Evolutionary conservation across 2,797 vertebrate genomes (phyloP).

Genomic region (Pteropus rufus): DNA sequence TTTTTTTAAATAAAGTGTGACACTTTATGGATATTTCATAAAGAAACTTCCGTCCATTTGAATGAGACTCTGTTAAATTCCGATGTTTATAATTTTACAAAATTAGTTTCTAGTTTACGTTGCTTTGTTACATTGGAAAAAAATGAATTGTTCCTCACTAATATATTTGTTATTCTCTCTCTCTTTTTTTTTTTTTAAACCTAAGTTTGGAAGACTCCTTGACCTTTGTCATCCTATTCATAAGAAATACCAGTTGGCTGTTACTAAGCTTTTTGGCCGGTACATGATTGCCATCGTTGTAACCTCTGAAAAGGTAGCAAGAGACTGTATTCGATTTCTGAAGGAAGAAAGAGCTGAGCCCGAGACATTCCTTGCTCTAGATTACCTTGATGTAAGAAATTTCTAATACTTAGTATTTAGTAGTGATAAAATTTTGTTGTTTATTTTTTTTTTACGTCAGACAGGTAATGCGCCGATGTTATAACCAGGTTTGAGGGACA

Average conservation of each 20-base stretch:
- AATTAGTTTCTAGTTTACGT: background rate
- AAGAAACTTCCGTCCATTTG: background rate
- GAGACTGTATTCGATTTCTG: slow-evolving; percentile 91
- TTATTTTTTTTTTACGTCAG: too few relatives aligned
- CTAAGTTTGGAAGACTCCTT: slow-evolving; percentile 91
- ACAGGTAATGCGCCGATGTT: too few relatives aligned
- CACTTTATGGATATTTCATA: background rate
- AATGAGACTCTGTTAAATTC: background rate
- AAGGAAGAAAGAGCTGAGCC: slow-evolving; percentile 92
- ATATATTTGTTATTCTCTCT: slow-evolving; percentile 42
- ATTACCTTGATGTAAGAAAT: slow-evolving; percentile 91
- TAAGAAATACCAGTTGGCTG: slow-evolving; percentile 95
- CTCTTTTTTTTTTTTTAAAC: slow-evolving; percentile 62
- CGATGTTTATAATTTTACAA: background rate
- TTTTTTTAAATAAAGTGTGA: background rate
- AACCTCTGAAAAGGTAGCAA: slow-evolving; percentile 89
- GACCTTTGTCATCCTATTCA: slow-evolving; percentile 96
- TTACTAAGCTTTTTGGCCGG: slow-evolving; percentile 93
- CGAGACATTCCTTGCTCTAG: slow-evolving; percentile 95
- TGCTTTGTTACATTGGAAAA: slow-evolving; percentile 27
- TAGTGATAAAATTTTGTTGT: background rate
- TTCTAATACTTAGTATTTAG: background rate
- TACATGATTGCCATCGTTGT: slow-evolving; percentile 93
- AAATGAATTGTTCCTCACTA: background rate
- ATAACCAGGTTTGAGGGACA: too few relatives aligned